phyloP scores from a whole-genome alignment of 2,888 invertebrate genomes.

The Tiliacea citrago region DNA sequence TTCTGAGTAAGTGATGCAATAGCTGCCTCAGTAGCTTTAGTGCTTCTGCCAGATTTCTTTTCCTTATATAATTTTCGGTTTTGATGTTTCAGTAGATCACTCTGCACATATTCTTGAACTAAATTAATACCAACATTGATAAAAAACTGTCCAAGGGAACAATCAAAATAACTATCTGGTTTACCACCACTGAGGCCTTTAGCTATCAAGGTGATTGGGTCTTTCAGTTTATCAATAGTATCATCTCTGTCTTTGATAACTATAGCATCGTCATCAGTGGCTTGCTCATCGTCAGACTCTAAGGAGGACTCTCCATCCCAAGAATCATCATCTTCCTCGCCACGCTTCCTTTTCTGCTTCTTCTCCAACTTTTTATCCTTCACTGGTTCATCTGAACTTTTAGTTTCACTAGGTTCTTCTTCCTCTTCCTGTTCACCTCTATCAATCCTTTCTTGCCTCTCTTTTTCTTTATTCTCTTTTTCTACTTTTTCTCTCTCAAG shows the following conservation, averaged over 20 bases:
- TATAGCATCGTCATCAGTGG: conserved; percentile 87
- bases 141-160: conserved; percentile 97
- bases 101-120: conserved; percentile 98
- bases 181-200: conserved; percentile 87
- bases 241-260: conserved; percentile 91
- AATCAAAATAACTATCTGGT: conserved; percentile 95
- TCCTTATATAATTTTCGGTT: conserved; percentile 96
- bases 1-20: conserved; percentile 96
- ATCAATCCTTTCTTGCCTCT: conserved; percentile 72
- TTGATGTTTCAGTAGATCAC: conserved; percentile 96
- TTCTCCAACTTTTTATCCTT: conserved; percentile 81
- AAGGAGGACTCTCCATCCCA: conserved; percentile 91
- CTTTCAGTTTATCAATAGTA: conserved; percentile 88
- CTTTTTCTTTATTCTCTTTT: conserved; percentile 78
- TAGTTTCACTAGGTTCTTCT: conserved; percentile 76
- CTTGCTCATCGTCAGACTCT: conserved; percentile 88
- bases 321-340: conserved; percentile 91
- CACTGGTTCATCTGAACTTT: conserved; percentile 71
- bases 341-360: conserved; percentile 78
- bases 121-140: conserved; percentile 97
- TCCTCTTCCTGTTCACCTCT: conserved; percentile 79
- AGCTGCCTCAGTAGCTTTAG: conserved; percentile 94
- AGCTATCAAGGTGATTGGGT: conserved; percentile 83
- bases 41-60: conserved; percentile 91
- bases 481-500: conserved; percentile 76